phyloP scores from a whole-genome alignment of 2,797 vertebrate species.

The Sitta carolinensis region DNA sequence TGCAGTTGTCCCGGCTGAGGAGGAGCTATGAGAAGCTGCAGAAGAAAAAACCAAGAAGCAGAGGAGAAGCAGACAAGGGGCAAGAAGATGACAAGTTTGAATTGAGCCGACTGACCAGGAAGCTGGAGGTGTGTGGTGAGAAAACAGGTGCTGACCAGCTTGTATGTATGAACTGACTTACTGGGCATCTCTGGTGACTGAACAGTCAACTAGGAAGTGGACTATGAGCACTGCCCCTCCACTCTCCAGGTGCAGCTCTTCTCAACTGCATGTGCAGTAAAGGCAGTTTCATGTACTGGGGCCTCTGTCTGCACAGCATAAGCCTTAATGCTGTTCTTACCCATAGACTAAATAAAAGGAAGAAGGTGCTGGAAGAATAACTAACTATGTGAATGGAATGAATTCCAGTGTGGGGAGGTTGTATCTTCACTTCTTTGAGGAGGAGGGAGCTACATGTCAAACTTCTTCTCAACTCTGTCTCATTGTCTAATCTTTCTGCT shows the following conservation, averaged over 20 bases:
- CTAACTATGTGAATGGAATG: neutral
- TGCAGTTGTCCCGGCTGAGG: constrained; percentile 87
- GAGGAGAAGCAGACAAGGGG: constrained; percentile 71
- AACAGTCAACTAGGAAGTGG: neutral
- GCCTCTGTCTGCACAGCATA: neutral
- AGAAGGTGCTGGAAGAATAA: neutral
- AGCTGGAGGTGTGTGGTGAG: constrained; percentile 80
- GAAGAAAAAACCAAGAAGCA: constrained; percentile 81
- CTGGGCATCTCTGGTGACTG: neutral
- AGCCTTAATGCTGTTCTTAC: neutral
- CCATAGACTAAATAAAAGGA: neutral
- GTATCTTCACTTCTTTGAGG: neutral
- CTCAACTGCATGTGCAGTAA: neutral
- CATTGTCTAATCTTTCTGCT: constrained; percentile 7
- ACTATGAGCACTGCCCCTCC: neutral
- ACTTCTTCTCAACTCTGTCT: neutral
- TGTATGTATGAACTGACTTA: neutral
- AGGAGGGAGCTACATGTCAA: neutral
- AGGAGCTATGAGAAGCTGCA: constrained; percentile 93
- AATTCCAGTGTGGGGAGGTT: neutral
- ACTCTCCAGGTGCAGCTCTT: neutral
- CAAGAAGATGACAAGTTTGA: constrained; percentile 78
- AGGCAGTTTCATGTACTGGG: neutral
- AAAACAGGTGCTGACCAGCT: neutral
- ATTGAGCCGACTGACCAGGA: constrained; percentile 77